A percentile compares a stretch with the other conserved stretches of the same genome.
phyloP scores from a whole-genome alignment of 1,140 invertebrate genomes.

The Eubasilissa regina region DNA sequence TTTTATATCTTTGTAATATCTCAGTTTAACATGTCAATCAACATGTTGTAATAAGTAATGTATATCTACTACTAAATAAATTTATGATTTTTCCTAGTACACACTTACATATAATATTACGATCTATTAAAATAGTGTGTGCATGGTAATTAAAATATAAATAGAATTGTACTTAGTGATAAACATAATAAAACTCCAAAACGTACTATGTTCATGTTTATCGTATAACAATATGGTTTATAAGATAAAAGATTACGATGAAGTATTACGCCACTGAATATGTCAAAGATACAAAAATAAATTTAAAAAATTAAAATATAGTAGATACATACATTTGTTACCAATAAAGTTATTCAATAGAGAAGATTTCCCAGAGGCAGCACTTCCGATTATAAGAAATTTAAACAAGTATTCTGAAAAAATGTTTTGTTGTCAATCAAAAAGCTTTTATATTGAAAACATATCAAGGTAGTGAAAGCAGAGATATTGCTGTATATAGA shows the following conservation, averaged over 20 bases:
- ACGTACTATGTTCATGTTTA: too few relatives aligned
- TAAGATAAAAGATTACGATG: conserved; percentile 1
- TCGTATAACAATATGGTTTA: not conserved
- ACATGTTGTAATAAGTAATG: too few relatives aligned
- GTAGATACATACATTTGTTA: conserved; percentile 84
- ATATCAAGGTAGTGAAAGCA: not conserved
- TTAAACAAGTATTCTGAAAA: conserved; percentile 87
- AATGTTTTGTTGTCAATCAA: conserved; percentile 26
- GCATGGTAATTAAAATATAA: too few relatives aligned
- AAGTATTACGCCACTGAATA: not conserved
- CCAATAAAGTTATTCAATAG: conserved; percentile 92
- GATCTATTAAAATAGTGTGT: too few relatives aligned
- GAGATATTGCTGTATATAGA: too few relatives aligned
- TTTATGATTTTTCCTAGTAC: too few relatives aligned
- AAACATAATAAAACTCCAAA: too few relatives aligned
- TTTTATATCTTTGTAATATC: too few relatives aligned
- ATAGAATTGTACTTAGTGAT: too few relatives aligned
- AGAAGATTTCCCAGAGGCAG: conserved; percentile 91
- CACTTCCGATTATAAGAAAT: conserved; percentile 88
- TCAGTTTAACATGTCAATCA: too few relatives aligned
- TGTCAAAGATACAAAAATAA: not conserved
- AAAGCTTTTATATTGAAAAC: not conserved
- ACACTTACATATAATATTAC: too few relatives aligned
- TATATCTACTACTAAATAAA: too few relatives aligned
- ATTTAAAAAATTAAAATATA: conserved; percentile 1